Evolutionary conservation across 2,888 invertebrate genomes (phyloP), one percentile per base, ranked within the genome.

Genomic region (Oegoconia quadripuncta): DNA sequence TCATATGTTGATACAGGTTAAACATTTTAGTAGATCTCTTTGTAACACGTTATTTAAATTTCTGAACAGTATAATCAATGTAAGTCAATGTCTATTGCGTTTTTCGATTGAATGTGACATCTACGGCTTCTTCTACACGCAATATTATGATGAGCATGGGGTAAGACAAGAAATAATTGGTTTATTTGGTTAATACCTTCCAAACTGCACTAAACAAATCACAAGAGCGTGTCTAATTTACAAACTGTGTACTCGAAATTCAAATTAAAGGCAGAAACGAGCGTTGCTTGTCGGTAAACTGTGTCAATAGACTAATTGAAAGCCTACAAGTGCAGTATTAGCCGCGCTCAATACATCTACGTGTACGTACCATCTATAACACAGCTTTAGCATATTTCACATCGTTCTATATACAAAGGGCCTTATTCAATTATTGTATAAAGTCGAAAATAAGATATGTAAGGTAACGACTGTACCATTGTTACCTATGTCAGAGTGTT

Each of bases 1-100:
- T 89, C 75, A 93, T 90, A 47, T 89, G 91, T 58, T 93, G 91
- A 59, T 94, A 93, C 44, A 95, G 77, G 58, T 93, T 94, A 69
- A 95, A 95, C 94, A 95, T 94, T 52, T 82, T 88, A 8, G 44
- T 52, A 12, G 64, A 46, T 52, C 59, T 55, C 39, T 48, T 54
- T 40, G 52, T 40, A 13, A 75, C 28, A 37, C 56, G 65, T 39
- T 47, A 45, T 53, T 59, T 69, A 2, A 77, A 45, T 34, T 61
- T 64, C 15, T 47, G 37, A 13, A 74, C 48, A 33, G 54, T 60
- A 35, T 60, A 41, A 70, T 50, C 68, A 77, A 78, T 78, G n/a
- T n/a, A n/a, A n/a, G n/a, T n/a, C 39, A 64, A 74, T 40, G 37
- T 48, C 29, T 14, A 35, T 27, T 34, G 36, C 7, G 9, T 9